Evolutionary conservation across 2,888 invertebrate genomes (phyloP).

Genomic region (Myathropa florea): DNA sequence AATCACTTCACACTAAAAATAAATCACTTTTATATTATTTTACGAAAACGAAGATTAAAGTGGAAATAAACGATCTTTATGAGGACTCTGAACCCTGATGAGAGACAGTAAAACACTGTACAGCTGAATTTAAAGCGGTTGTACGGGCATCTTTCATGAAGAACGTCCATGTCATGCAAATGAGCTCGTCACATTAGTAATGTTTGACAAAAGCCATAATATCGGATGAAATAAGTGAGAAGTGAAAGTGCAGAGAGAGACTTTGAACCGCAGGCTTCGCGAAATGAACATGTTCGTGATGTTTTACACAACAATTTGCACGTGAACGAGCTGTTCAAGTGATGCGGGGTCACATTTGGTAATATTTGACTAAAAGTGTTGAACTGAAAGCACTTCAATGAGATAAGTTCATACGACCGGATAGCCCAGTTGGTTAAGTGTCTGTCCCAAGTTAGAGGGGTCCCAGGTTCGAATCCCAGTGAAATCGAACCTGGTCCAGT

Average conservation of each 20-base stretch:
- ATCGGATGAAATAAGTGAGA: not conserved
- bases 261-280: not conserved
- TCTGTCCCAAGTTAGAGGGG: too few relatives aligned
- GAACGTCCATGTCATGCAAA: not conserved
- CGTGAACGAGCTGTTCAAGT: not conserved
- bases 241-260: not conserved
- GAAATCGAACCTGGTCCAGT: too few relatives aligned
- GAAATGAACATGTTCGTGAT: not conserved
- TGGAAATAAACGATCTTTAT: not conserved
- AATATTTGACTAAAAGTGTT: too few relatives aligned
- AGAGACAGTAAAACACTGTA: not conserved
- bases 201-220: not conserved
- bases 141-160: not conserved
- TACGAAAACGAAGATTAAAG: not conserved
- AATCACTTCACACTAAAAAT: not conserved
- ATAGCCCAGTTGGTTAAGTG: too few relatives aligned
- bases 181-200: not conserved
- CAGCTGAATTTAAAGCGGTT: not conserved
- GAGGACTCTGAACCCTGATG: not conserved
- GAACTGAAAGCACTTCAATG: too few relatives aligned
- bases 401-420: too few relatives aligned
- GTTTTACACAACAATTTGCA: not conserved
- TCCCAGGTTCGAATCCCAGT: too few relatives aligned
- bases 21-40: not conserved
- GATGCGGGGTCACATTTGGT: not conserved